Evolutionary conservation across 2,888 invertebrate genomes (phyloP).

Genomic region (Plebejus melissa): DNA sequence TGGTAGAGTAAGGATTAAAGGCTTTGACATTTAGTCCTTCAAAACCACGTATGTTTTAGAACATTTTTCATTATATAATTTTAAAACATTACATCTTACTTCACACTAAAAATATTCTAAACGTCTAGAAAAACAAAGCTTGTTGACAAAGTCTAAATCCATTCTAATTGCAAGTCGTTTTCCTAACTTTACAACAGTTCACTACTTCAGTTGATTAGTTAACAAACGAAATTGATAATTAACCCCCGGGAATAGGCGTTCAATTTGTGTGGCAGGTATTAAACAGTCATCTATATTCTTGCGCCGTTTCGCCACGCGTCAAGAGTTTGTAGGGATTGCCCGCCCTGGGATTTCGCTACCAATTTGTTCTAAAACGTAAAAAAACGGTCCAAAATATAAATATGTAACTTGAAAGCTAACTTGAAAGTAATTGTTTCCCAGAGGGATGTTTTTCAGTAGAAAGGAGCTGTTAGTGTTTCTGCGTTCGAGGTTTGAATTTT

Average conservation of each 20-base stretch:
- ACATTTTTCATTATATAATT: not conserved
- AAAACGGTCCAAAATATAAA: constrained; percentile 20
- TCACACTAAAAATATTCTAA: not conserved
- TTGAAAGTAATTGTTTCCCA: constrained; percentile 17
- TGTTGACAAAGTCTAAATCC: not conserved
- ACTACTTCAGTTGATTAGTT: not conserved
- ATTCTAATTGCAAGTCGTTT: not conserved
- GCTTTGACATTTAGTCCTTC: no score
- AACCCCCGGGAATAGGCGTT: constrained; percentile 22
- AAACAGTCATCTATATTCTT: constrained; percentile 35
- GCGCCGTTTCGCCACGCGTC: constrained; percentile 36
- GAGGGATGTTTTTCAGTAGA: constrained; percentile 11
- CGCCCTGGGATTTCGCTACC: constrained; percentile 26
- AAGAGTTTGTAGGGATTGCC: constrained; percentile 36
- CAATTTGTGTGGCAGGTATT: constrained; percentile 23
- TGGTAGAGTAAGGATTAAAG: no score
- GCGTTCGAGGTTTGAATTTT: not conserved
- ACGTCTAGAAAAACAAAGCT: not conserved
- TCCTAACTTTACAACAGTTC: not conserved
- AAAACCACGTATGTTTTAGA: not conserved
- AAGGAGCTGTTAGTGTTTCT: not conserved
- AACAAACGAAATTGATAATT: constrained; percentile 13
- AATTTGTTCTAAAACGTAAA: constrained; percentile 24
- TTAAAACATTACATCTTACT: not conserved
- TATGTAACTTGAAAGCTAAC: not conserved